Evolutionary conservation across 2,888 invertebrate genomes (phyloP).

Genomic region (Heliothis peltigera): DNA sequence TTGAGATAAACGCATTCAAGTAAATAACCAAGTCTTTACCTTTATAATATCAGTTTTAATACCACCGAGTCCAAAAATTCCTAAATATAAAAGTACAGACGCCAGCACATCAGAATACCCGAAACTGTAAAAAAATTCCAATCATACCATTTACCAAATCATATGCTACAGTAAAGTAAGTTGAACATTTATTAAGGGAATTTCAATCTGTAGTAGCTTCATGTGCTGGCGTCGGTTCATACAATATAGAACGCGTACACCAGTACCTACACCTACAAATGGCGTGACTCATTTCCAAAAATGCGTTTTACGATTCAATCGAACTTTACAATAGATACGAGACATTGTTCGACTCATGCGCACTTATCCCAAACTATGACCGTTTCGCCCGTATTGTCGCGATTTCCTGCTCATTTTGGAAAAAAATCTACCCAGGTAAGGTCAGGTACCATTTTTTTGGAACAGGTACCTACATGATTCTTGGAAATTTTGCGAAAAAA

Average conservation of each 20-base stretch:
- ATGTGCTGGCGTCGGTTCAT: too few relatives aligned
- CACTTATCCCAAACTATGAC: conserved; percentile 72
- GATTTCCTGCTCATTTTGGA: conserved; percentile 81
- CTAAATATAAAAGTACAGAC: too few relatives aligned
- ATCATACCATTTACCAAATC: too few relatives aligned
- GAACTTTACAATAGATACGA: conserved; percentile 54
- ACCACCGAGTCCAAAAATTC: conserved; percentile 4
- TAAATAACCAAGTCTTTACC: too few relatives aligned
- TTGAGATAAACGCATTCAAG: too few relatives aligned
- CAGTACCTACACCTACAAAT: conserved; percentile 31
- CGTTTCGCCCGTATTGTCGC: conserved; percentile 77
- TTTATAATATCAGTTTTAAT: background rate
- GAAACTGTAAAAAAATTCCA: too few relatives aligned
- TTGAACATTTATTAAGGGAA: too few relatives aligned
- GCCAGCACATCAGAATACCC: too few relatives aligned
- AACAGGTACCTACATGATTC: conserved; percentile 63
- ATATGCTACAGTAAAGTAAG: too few relatives aligned
- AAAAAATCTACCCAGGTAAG: conserved; percentile 67
- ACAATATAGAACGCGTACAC: background rate
- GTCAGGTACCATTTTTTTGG: conserved; percentile 79
- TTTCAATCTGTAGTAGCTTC: too few relatives aligned
- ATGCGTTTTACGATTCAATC: conserved; percentile 59
- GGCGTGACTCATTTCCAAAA: conserved; percentile 58
- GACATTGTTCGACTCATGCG: conserved; percentile 59
- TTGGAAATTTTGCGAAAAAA: conserved; percentile 66